Evolutionary conservation across 1,140 invertebrate species (phyloP).

Genomic region (Lepidostoma basale): DNA sequence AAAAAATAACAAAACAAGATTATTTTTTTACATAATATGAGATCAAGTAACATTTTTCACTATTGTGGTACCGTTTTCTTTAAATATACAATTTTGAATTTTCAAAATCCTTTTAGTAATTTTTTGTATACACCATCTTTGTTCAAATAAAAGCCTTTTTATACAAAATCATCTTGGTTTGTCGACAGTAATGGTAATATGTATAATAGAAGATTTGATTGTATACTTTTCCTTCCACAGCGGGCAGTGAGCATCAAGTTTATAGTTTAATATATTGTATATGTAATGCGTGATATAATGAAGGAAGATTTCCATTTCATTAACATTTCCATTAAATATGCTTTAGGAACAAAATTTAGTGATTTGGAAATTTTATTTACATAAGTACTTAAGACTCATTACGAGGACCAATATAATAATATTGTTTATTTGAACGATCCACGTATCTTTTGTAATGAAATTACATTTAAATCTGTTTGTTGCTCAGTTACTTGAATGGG

Average conservation of each 20-base stretch:
- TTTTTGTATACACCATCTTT: neutral
- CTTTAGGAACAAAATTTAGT: neutral
- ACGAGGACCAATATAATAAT: constrained; percentile 35
- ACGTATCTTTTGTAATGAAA: constrained; percentile 8
- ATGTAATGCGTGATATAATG: too few relatives aligned
- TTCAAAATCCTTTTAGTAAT: too few relatives aligned
- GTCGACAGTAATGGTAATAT: neutral
- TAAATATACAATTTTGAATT: neutral
- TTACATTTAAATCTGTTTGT: neutral
- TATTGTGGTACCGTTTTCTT: neutral
- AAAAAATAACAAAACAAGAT: too few relatives aligned
- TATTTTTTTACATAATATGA: too few relatives aligned
- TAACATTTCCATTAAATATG: too few relatives aligned
- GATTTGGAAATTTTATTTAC: neutral
- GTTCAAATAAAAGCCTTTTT: neutral
- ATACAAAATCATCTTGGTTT: neutral
- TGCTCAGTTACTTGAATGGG: too few relatives aligned
- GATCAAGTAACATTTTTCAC: too few relatives aligned
- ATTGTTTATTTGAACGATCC: constrained; percentile 17
- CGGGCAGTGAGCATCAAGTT: too few relatives aligned
- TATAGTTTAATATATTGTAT: too few relatives aligned
- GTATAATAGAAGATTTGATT: neutral
- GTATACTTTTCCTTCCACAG: too few relatives aligned
- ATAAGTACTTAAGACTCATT: constrained; percentile 36
- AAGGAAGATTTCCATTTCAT: too few relatives aligned